Evolutionary conservation across 2,888 invertebrate species (phyloP).

Genomic region (Leptopilina myrica): DNA sequence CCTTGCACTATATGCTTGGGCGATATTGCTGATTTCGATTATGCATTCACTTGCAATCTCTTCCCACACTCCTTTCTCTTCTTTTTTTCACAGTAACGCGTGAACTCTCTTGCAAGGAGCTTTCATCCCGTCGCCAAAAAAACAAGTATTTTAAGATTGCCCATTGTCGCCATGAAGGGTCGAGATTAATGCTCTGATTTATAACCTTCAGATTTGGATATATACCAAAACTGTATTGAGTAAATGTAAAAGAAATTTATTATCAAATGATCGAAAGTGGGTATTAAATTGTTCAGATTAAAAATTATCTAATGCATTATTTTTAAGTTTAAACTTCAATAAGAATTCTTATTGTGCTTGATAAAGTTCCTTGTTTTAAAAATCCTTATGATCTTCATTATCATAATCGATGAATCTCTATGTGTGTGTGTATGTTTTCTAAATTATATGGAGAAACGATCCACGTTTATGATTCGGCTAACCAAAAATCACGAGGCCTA

Average conservation of each 20-base stretch:
- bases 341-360: too few relatives aligned
- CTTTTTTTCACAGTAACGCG: not conserved
- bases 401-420: not conserved
- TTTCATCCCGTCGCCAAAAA: not conserved
- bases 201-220: not conserved
- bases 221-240: not conserved
- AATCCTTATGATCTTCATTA: not conserved
- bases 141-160: conserved; percentile 2
- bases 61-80: conserved; percentile 7
- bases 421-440: not conserved
- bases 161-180: conserved; percentile 14
- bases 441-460: conserved; percentile 29
- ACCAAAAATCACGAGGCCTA: conserved; percentile 7
- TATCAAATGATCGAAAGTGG: not conserved
- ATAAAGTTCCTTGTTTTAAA: too few relatives aligned
- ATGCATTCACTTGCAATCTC: conserved; percentile 52
- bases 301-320: too few relatives aligned
- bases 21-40: conserved; percentile 63
- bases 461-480: not conserved
- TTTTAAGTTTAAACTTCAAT: too few relatives aligned
- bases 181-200: conserved; percentile 31
- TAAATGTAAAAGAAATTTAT: not conserved
- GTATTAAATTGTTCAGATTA: too few relatives aligned
- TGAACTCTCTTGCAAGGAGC: conserved; percentile 13
- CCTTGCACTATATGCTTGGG: conserved; percentile 44